Percentiles rank a stretch among this genome's conserved stretches.
Evolutionary conservation across 1,140 invertebrate species (phyloP).

Genomic region (Hesperophylax magnus): DNA sequence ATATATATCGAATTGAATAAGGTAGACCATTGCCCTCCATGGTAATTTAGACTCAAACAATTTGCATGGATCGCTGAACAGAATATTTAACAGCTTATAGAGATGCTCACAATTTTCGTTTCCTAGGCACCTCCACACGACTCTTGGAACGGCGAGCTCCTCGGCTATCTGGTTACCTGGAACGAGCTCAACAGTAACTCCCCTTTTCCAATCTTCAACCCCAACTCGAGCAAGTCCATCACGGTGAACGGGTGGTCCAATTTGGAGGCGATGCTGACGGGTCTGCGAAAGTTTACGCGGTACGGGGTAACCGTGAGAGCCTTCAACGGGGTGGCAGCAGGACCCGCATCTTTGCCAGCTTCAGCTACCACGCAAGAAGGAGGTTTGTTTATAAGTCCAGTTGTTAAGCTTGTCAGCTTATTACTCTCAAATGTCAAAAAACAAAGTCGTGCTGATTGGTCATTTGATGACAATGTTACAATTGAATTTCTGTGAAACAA

Average conservation of each 20-base stretch:
- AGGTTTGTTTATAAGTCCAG: conserved; percentile 67
- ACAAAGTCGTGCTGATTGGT: too few species aligned
- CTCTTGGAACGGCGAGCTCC: conserved; percentile 85
- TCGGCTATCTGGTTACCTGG: conserved; percentile 84
- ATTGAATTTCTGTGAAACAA: too few species aligned
- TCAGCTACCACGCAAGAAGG: conserved; percentile 86
- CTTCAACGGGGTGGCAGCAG: conserved; percentile 88
- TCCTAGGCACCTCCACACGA: conserved; percentile 78
- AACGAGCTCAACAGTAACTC: conserved; percentile 61
- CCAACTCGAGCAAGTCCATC: conserved; percentile 60
- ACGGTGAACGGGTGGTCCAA: conserved; percentile 80
- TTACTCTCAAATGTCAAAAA: too few species aligned
- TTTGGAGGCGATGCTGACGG: conserved; percentile 74
- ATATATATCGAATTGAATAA: too few species aligned
- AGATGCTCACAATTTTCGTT: not conserved
- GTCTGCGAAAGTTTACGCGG: conserved; percentile 82
- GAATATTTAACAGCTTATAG: too few species aligned
- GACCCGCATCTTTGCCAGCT: conserved; percentile 82
- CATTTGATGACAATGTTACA: too few species aligned
- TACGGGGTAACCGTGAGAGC: conserved; percentile 88
- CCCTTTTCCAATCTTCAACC: conserved; percentile 56
- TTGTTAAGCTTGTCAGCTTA: too few species aligned
- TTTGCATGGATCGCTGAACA: too few species aligned
- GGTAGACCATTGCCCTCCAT: too few species aligned
- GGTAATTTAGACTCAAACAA: too few species aligned